These are phyloP conservation scores for Macrosiphum euphorbiae DNA, from an alignment of 2,888 invertebrate genomes.

Conservation along the genomic window DNA sequence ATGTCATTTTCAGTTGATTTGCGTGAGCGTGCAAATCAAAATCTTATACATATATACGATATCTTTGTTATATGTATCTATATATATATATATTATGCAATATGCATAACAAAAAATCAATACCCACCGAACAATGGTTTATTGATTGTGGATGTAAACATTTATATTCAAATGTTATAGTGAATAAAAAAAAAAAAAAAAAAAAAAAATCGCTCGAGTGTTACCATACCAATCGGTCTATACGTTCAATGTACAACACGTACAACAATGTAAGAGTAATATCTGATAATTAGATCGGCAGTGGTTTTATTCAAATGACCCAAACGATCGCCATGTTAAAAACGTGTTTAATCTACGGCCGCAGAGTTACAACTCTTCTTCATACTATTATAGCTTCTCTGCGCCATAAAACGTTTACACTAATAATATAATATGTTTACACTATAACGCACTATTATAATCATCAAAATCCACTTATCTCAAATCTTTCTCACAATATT, in stretches of 20 bases:
- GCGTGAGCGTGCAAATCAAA: not conserved
- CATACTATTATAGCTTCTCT: too few species aligned
- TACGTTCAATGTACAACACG: not conserved
- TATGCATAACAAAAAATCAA: not conserved
- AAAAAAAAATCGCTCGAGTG: not conserved
- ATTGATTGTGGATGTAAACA: not conserved
- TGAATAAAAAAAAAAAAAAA: not conserved
- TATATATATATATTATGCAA: not conserved
- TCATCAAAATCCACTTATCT: not conserved
- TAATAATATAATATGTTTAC: not conserved
- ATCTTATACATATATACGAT: not conserved
- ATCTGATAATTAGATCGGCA: not conserved
- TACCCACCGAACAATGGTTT: not conserved
- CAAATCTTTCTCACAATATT: not conserved
- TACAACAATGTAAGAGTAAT: not conserved
- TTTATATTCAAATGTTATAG: not conserved
- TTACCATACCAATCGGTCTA: not conserved
- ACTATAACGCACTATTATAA: not conserved
- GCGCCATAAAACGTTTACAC: not conserved
- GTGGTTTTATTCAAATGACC: not conserved
- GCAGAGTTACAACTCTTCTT: not conserved
- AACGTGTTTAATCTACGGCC: not conserved
- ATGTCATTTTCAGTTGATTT: conserved; percentile 21
- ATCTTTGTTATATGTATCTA: not conserved
- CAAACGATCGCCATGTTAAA: not conserved